Evolutionary conservation across 1,140 invertebrate species (phyloP), one percentile per base, ranked within the genome.

Genomic region (Anthonomus grandis): DNA sequence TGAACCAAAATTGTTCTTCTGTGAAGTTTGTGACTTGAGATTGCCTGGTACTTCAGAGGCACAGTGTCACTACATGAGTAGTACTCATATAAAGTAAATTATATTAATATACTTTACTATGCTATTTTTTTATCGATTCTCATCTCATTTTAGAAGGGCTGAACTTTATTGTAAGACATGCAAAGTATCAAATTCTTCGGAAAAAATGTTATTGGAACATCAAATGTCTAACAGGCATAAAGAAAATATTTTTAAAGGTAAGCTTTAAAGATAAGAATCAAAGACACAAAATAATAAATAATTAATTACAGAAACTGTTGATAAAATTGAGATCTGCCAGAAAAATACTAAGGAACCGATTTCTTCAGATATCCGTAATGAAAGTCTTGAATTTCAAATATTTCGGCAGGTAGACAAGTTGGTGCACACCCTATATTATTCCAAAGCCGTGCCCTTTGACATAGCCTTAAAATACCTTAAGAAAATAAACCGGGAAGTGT

Each of bases 381-480:
- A 31, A 31, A 31, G 6, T 31, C 6, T n/a, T n/a, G 27, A 31
- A 31, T 6, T n/a, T n/a, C 27, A 31, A 31, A 31, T 31, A 31
- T 31, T 31, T 6, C 27, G 27, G n/a, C 27, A 31, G 27, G 27
- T 31, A 8, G 27, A 31, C 6, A 31, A 31, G 6, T 8, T 6
- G 27, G 6, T 31, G 27, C 27, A 8, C 27, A 31, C 6, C n/a
- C 27, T 31, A n/a, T 31, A 31, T 31, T 31, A 31, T 31, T 31
- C 27, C 6, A 31, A 31, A 31, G n/a, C 27, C 6, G 27, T 31
- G 27, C 27, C 27, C 27, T 31, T 8, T n/a, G n/a, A 31, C 27
- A n/a, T 31, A n/a, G 27, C 27, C 37, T 6, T 39, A 13, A 39
- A 39, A 39, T 39, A 39, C 13, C 37, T 39, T 9, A 39, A 39